Evolutionary conservation across 2,113 vertebrate genomes (phyloP).

Genomic region (Calonectris borealis): DNA sequence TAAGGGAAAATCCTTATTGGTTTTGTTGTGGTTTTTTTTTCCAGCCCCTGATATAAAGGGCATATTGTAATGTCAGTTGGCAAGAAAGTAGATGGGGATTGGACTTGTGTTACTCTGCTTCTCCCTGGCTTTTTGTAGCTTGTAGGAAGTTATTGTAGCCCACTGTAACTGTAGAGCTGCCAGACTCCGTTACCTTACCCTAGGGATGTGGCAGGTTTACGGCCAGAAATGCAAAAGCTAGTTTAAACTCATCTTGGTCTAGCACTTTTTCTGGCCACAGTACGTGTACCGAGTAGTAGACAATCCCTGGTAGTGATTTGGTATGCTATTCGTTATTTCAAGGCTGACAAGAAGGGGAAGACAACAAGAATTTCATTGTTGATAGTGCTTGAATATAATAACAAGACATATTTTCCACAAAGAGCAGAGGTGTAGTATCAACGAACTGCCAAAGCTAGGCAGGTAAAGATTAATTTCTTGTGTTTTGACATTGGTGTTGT

Average conservation of each 20-base stretch:
- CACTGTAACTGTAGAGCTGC: not conserved
- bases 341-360: not conserved
- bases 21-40: not conserved
- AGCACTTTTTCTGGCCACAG: not conserved
- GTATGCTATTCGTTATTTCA: not conserved
- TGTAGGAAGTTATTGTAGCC: not conserved
- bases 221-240: not conserved
- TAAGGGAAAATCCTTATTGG: not conserved
- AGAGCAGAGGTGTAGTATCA: not conserved
- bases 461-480: not conserved
- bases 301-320: not conserved
- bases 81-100: not conserved
- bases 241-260: not conserved
- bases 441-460: not conserved
- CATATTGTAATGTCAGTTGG: not conserved
- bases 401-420: not conserved
- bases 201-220: not conserved
- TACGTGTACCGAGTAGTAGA: not conserved
- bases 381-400: not conserved
- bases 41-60: not conserved
- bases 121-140: not conserved
- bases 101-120: not conserved
- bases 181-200: not conserved
- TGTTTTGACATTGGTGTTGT: not conserved
- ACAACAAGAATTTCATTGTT: not conserved